Base-by-base conservation (phyloP, 2,888 invertebrate species). In the Caenorhabditis panamensis region DNA sequence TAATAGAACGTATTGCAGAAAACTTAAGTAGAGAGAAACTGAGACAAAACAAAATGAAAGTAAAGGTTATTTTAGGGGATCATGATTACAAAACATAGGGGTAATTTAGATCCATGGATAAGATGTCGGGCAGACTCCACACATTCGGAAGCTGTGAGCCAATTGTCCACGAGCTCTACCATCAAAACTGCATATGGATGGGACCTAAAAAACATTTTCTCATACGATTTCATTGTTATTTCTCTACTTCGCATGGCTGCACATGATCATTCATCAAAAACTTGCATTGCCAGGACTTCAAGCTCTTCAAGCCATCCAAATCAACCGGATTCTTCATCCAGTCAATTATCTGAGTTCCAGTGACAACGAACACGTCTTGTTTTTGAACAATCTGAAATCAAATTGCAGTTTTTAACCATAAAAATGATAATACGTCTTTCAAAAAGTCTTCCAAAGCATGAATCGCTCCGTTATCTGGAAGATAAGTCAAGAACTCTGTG, bases 121-220 rank as follows among this genome's bases (percentile, higher is more conserved):
- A 18, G 76, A 75, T 6, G 47, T 64, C 9, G 91, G 91, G 68
- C 90, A 90, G 20, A 79, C 78, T n/a, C 87, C 88, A 66, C 90
- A 90, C 51, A 90, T 89, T 26, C 88, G 71, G 83, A 90, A 90
- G 8, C 87, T 88, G 44, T 88, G 89, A 20, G 88, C 85, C n/a
- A 67, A 67, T 6, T 73, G 79, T 1, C 76, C 64, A n/a, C 76
- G 73, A 9, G 79, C 56, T 37, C 85, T 75, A 16, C 77, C 75
- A 16, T 80, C 56, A 66, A 84, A 90, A 24, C 86, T 82, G 76
- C 89, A 89, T 11, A 84, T 81, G 20, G 89, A 88, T 8, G 89
- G 89, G 20, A 78, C 84, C 86, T 88, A 79, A 31, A 85, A 82
- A 53, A 28, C 8, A n/a, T 6, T 4, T 54, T 47, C 16, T 49